Conservation (phyloP, 2,888 invertebrate species). For the Morinoia aosen region DNA sequence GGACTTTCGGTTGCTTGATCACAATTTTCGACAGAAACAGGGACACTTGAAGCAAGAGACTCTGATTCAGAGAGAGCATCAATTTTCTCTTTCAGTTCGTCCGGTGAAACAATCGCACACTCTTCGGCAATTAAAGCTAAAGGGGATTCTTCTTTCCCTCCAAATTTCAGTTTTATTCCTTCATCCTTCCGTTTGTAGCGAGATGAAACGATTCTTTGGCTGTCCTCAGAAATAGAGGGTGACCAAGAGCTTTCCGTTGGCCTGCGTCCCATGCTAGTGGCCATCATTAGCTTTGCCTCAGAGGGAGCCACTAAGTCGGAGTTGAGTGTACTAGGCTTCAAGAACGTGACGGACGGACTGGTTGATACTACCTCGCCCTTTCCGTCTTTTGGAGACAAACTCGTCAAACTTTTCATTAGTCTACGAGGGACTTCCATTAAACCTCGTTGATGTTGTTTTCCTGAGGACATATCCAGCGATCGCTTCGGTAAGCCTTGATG, state of each 20-base stretch:
- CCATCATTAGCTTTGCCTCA: background rate
- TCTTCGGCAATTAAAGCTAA: slow-evolving; percentile 18
- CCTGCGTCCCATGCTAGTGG: background rate
- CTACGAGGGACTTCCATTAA: background rate
- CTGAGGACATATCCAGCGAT: background rate
- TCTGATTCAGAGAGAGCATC: background rate
- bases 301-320: background rate
- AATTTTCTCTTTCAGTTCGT: background rate
- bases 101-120: background rate
- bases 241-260: background rate
- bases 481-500: background rate
- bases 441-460: background rate
- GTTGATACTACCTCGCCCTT: background rate
- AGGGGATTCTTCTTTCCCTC: background rate
- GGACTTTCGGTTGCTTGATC: background rate
- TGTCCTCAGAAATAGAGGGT: background rate
- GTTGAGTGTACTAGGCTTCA: background rate
- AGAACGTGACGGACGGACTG: background rate
- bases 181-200: background rate
- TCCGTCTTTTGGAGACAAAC: background rate
- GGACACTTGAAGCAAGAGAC: background rate
- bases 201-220: background rate
- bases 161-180: background rate
- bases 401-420: slow-evolving; percentile 1
- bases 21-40: background rate